Base-by-base conservation (phyloP, 2,888 invertebrate genomes). In the Lycocerus yunnanus region DNA sequence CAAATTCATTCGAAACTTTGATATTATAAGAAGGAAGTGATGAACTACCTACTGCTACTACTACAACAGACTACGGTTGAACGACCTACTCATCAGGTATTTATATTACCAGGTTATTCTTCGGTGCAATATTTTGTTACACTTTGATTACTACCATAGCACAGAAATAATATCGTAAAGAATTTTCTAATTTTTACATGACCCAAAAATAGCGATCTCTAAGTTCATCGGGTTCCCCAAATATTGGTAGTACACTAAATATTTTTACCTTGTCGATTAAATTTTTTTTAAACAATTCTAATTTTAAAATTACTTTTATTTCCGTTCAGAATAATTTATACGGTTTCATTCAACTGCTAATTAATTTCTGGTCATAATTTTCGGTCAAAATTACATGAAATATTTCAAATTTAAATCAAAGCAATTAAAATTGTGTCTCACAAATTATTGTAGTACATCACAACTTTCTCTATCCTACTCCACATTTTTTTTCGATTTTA, bases 41-140 rank as follows among this genome's bases (percentile, higher is more conserved):
- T 63, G 20, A 63, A 15, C 20, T 16, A 18, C 43, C 43, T 43
- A 43, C n/a, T n/a, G 43, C 43, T 43, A 43, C 43, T 43, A 43
- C 43, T n/a, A 43, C 43, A 43, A 43, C 20, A 16, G 9, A 63
- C 18, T 63, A 3, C 61, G 20, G 61, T 63, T 63, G 61, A 63
- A 63, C 15, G 61, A 63, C 61, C 61, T 63, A 63, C 16, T 63
- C 61, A n/a, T 63, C n/a, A 43, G 43, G n/a, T 63, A 63, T 63
- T 63, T 63, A 18, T 63, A 63, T 63, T 63, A 63, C 18, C 61
- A 63, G 61, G 61, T 63, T 63, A 63, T 63, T n/a, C 18, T 63
- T 20, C n/a, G n/a, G 4, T 63, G 61, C 61, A 63, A 13, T 15
- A 18, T 63, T 18, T 63, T 63, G n/a, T 15, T 43, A 43, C 43